phyloP scores from a whole-genome alignment of 2,797 vertebrate species.

The Acipenser oxyrinchus region DNA sequence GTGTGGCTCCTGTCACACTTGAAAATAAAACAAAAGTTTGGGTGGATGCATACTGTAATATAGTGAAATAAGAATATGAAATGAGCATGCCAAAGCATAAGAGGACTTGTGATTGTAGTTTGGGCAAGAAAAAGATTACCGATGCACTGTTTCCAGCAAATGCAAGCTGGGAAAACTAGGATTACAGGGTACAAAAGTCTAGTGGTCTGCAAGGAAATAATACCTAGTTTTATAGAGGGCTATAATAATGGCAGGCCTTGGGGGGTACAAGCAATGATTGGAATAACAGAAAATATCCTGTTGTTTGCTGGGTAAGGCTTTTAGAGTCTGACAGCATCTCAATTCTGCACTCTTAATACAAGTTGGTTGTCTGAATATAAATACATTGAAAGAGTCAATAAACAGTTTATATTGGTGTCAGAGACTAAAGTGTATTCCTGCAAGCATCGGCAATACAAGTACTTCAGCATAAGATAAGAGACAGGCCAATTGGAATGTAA shows the following conservation, averaged over 20 bases:
- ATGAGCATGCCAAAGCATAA: too few species aligned
- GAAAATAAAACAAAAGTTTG: too few species aligned
- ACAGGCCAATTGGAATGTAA: too few species aligned
- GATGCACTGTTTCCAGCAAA: not conserved
- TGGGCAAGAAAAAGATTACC: too few species aligned
- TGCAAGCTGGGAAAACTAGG: not conserved
- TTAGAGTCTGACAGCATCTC: slow-evolving; percentile 2
- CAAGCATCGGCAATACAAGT: too few species aligned
- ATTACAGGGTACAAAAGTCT: slow-evolving; percentile 2
- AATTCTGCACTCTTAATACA: not conserved
- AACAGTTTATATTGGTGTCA: not conserved
- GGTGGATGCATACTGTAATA: too few species aligned
- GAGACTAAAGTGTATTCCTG: not conserved
- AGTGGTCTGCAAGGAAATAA: slow-evolving; percentile 2
- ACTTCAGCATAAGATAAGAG: too few species aligned
- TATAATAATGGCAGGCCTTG: slow-evolving; percentile 9
- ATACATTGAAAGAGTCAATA: not conserved
- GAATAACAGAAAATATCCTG: not conserved
- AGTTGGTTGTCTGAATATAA: slow-evolving; percentile 3
- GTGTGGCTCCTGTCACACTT: too few species aligned
- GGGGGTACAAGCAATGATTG: slow-evolving; percentile 2
- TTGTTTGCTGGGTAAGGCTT: not conserved
- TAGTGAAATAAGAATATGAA: too few species aligned
- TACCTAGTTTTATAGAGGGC: not conserved
- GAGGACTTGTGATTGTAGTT: too few species aligned